A percentile compares a stretch with the other conserved stretches of the same genome.
These are phyloP conservation scores for Acrossocheilus wenchowensis DNA, from an alignment of 2,797 vertebrate genomes.

Conservation along the genomic window DNA sequence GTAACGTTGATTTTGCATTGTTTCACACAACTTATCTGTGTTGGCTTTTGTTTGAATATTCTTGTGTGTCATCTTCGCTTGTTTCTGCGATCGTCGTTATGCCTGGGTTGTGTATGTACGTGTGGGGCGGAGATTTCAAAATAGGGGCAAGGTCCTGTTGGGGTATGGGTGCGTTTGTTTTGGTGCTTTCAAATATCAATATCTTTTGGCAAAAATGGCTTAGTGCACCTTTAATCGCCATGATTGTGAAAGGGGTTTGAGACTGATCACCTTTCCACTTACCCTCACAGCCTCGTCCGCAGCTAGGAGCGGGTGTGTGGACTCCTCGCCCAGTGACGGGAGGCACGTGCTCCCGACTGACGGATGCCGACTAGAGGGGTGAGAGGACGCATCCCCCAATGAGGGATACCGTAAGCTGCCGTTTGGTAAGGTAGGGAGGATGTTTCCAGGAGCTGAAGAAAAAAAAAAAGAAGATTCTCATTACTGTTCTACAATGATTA, in stretches of 20 bases:
- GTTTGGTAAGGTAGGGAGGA: slow-evolving; percentile 88
- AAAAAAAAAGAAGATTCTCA: neutral
- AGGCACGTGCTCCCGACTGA: slow-evolving; percentile 93
- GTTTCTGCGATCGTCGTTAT: too few species aligned
- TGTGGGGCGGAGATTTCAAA: too few species aligned
- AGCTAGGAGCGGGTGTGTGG: slow-evolving; percentile 92
- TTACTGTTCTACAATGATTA: neutral
- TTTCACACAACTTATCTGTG: too few species aligned
- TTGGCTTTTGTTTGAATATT: too few species aligned
- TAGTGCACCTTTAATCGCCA: neutral
- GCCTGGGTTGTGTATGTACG: too few species aligned
- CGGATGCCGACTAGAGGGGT: slow-evolving; percentile 93
- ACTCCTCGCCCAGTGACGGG: slow-evolving; percentile 95
- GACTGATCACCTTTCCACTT: neutral
- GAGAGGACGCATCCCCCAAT: slow-evolving; percentile 91
- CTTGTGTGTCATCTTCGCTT: too few species aligned
- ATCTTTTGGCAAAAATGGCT: too few species aligned
- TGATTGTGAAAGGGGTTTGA: neutral
- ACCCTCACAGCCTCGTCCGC: slow-evolving; percentile 87
- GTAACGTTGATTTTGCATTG: too few species aligned
- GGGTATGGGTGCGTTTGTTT: too few species aligned
- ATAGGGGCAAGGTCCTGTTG: too few species aligned
- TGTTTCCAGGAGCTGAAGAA: slow-evolving; percentile 85
- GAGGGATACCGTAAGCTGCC: slow-evolving; percentile 92
- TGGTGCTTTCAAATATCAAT: too few species aligned